These are phyloP conservation scores for Betta splendens DNA, from an alignment of 2,797 vertebrate genomes.

Conservation along the genomic window DNA sequence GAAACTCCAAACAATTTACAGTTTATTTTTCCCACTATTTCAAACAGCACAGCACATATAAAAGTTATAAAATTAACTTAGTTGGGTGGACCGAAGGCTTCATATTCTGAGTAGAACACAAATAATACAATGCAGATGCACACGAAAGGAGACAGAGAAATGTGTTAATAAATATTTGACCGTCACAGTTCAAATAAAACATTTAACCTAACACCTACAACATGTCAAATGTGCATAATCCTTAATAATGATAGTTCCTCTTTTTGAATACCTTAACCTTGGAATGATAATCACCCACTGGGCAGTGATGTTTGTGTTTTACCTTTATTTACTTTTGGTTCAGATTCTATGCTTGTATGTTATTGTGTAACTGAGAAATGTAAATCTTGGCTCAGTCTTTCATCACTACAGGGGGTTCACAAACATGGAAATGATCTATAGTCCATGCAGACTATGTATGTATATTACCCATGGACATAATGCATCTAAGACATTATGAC, in stretches of 20 bases:
- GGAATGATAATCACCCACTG: conserved; percentile 43
- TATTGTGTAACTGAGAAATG: conserved; percentile 13
- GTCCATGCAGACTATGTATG: conserved; percentile 50
- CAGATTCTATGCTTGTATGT: conserved; percentile 18
- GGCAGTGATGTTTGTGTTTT: conserved; percentile 8
- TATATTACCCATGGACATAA: conserved; percentile 23
- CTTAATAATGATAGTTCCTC: conserved; percentile 11
- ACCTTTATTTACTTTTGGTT: conserved; percentile 32
- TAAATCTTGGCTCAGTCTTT: conserved; percentile 22
- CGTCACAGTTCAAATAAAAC: conserved; percentile 31
- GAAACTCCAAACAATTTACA: conserved; percentile 35
- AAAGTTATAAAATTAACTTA: conserved; percentile 72
- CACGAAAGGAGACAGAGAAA: conserved; percentile 24
- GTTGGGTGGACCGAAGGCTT: conserved; percentile 25
- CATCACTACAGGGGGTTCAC: conserved; percentile 40
- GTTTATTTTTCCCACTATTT: conserved; percentile 55
- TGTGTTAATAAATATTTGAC: conserved; percentile 63
- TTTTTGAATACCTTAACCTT: conserved; percentile 24
- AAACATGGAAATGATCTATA: conserved; percentile 24
- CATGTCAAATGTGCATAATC: conserved; percentile 19
- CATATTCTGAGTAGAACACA: conserved; percentile 36
- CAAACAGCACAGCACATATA: conserved; percentile 68
- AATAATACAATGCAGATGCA: conserved; percentile 25
- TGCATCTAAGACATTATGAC: background rate
- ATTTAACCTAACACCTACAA: conserved; percentile 36